Conservation (phyloP, 2,797 vertebrate species). For the Hirundo rustica region DNA sequence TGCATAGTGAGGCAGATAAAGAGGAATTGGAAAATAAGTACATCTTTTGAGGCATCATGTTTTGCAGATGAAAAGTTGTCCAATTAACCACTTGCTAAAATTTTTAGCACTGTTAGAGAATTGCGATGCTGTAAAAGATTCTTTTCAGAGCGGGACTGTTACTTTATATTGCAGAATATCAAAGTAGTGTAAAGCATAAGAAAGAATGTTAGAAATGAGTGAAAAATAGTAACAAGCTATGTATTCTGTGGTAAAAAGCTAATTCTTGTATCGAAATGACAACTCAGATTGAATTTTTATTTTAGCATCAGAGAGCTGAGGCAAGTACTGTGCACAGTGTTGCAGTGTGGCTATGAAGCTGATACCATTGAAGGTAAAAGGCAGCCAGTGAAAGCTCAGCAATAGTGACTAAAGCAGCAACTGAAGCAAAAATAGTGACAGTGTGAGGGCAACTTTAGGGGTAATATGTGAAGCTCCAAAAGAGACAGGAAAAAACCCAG, state of each 20-base stretch:
- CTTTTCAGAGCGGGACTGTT: not conserved
- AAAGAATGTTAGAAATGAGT: not conserved
- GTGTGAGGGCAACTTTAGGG: not conserved
- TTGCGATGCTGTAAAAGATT: not conserved
- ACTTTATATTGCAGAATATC: not conserved
- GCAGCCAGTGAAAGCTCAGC: not conserved
- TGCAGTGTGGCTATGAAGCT: not conserved
- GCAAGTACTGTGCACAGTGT: not conserved
- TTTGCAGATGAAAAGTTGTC: not conserved
- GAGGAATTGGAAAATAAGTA: not conserved
- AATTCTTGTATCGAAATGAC: not conserved
- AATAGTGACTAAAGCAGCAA: not conserved
- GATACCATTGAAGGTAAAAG: not conserved
- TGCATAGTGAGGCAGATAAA: not conserved
- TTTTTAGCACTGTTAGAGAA: not conserved
- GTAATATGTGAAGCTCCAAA: not conserved
- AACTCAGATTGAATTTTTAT: not conserved
- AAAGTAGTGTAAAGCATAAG: not conserved
- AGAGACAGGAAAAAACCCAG: not conserved
- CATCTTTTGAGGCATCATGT: not conserved
- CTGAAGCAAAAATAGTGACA: not conserved
- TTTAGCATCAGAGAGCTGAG: not conserved
- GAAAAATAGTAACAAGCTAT: not conserved
- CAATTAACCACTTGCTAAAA: not conserved
- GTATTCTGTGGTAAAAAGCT: not conserved